Conservation (phyloP, 2,797 vertebrate species). For the Anguilla obscura region DNA sequence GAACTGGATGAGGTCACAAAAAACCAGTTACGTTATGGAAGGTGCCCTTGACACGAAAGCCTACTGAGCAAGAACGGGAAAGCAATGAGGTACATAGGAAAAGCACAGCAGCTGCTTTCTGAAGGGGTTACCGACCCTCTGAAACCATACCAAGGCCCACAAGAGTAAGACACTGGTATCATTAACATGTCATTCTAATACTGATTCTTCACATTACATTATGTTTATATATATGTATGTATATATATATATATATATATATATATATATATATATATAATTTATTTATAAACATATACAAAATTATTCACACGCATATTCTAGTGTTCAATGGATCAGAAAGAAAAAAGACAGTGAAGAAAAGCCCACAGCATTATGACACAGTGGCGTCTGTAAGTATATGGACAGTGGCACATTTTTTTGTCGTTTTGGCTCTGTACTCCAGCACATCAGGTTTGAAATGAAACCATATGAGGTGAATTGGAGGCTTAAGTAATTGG, state of each 20-base stretch:
- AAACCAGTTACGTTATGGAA: not conserved
- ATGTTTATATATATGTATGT: slow-evolving; percentile 28
- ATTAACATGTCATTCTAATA: slow-evolving; percentile 15
- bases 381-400: not conserved
- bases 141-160: not conserved
- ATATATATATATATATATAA: too few relatives aligned
- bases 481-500: too few relatives aligned
- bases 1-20: not conserved
- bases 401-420: too few relatives aligned
- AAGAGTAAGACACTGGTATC: not conserved
- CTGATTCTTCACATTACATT: slow-evolving; percentile 22
- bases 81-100: not conserved
- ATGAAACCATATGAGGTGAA: too few relatives aligned
- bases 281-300: slow-evolving; percentile 44
- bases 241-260: slow-evolving; percentile 11
- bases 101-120: not conserved
- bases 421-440: too few relatives aligned
- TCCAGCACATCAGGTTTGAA: too few relatives aligned
- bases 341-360: not conserved
- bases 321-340: not conserved
- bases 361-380: slow-evolving; percentile 8
- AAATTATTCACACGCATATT: slow-evolving; percentile 17
- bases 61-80: not conserved
- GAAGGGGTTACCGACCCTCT: not conserved
- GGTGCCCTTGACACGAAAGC: not conserved